Percentiles rank a stretch among this genome's conserved stretches.
These are phyloP conservation scores for Lochmaea capreae DNA, from an alignment of 2,888 invertebrate genomes.

Conservation along the genomic window DNA sequence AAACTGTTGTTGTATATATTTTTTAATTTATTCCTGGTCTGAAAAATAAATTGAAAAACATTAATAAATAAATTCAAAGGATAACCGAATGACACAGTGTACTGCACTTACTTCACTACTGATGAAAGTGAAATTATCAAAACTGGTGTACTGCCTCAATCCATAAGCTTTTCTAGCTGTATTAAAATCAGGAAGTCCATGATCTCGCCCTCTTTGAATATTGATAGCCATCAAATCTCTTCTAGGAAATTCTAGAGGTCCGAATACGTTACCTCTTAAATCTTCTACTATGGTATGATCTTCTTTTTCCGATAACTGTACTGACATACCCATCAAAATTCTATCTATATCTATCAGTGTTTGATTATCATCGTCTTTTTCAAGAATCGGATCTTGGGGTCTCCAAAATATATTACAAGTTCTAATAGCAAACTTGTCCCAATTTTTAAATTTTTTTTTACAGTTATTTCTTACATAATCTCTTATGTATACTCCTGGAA, in stretches of 20 bases:
- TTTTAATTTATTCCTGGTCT: constrained; percentile 50
- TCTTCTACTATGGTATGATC: constrained; percentile 71
- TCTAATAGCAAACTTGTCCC: constrained; percentile 60
- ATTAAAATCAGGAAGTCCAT: constrained; percentile 73
- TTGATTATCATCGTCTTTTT: constrained; percentile 48
- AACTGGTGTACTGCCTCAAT: constrained; percentile 45
- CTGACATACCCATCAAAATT: constrained; percentile 69
- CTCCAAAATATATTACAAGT: constrained; percentile 70
- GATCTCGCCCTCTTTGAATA: constrained; percentile 70
- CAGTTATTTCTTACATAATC: constrained; percentile 64
- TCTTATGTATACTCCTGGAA: constrained; percentile 66
- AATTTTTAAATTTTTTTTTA: constrained; percentile 50
- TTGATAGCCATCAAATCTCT: constrained; percentile 72
- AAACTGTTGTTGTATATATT: constrained; percentile 61
- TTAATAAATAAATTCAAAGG: background rate
- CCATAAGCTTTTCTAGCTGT: constrained; percentile 68
- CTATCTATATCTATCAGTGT: constrained; percentile 66
- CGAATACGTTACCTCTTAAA: constrained; percentile 70
- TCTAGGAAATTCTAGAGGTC: constrained; percentile 70
- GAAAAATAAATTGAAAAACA: constrained; percentile 7
- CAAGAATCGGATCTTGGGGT: constrained; percentile 63
- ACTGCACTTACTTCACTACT: constrained; percentile 24
- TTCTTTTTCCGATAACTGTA: constrained; percentile 69
- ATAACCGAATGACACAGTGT: no score
- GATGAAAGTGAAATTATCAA: constrained; percentile 54